Evolutionary conservation across 2,888 invertebrate species (phyloP).

Genomic region (Eubasilissa splendida): DNA sequence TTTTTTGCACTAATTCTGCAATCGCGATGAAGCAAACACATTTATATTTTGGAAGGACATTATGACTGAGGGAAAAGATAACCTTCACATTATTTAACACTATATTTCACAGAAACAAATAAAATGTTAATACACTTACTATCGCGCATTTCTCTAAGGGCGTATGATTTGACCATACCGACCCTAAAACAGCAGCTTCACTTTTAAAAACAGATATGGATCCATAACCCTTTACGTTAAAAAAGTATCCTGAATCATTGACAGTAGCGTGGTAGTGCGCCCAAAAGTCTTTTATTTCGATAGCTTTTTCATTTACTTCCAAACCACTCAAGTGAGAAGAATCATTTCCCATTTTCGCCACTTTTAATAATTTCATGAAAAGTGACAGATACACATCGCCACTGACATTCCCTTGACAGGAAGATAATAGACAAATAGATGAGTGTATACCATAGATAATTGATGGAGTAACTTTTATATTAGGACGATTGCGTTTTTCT

Average conservation of each 20-base stretch:
- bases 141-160: slow-evolving; percentile 85
- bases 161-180: slow-evolving; percentile 77
- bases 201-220: slow-evolving; percentile 84
- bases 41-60: no score
- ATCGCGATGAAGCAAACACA: no score
- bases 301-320: slow-evolving; percentile 82
- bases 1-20: no score
- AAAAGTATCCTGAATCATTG: slow-evolving; percentile 72
- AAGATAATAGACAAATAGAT: no score
- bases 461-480: no score
- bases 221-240: slow-evolving; percentile 72
- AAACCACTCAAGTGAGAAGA: slow-evolving; percentile 80
- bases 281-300: slow-evolving; percentile 87
- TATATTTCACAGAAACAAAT: not conserved
- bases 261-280: slow-evolving; percentile 78
- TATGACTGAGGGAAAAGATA: no score
- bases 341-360: slow-evolving; percentile 82
- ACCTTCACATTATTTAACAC: no score
- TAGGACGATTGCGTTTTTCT: no score
- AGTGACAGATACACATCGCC: slow-evolving; percentile 32
- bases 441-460: no score
- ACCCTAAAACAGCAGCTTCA: slow-evolving; percentile 77
- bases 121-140: slow-evolving; percentile 67
- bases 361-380: slow-evolving; percentile 4
- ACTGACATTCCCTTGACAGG: slow-evolving; percentile 4